Evolutionary conservation across 2,113 vertebrate genomes (phyloP).

Genomic region (Bagarius yarrelli): DNA sequence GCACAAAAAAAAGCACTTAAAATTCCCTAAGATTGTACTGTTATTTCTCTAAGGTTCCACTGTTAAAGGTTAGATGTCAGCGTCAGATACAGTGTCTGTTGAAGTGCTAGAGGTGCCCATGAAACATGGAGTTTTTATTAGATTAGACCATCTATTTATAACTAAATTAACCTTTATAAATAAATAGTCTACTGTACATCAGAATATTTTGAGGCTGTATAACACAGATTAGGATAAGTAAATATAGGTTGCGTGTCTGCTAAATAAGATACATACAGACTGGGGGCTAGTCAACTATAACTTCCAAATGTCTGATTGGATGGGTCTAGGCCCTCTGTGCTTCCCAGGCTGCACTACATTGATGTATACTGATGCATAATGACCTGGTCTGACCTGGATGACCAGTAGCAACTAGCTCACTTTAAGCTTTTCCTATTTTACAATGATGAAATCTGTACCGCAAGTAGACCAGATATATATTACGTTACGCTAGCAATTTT

Average conservation of each 20-base stretch:
- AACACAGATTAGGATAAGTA: not conserved
- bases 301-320: conserved; percentile 8
- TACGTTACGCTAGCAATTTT: too few species aligned
- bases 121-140: not conserved
- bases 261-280: not conserved
- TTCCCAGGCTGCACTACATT: conserved; percentile 54
- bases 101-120: not conserved
- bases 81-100: not conserved
- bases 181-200: not conserved
- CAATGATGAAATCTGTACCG: not conserved
- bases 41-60: not conserved
- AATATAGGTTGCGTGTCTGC: not conserved
- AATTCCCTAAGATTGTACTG: not conserved
- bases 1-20: not conserved
- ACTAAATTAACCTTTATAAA: too few species aligned
- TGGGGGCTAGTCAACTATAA: not conserved
- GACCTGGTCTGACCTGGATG: conserved; percentile 51
- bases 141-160: too few species aligned
- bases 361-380: conserved; percentile 41
- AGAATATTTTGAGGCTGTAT: not conserved
- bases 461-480: too few species aligned
- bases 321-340: conserved; percentile 49
- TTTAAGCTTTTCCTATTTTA: conserved; percentile 52
- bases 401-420: conserved; percentile 50
- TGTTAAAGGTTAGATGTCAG: not conserved